phyloP scores from a whole-genome alignment of 2,888 invertebrate species.

The Iselma pallidipennis region DNA sequence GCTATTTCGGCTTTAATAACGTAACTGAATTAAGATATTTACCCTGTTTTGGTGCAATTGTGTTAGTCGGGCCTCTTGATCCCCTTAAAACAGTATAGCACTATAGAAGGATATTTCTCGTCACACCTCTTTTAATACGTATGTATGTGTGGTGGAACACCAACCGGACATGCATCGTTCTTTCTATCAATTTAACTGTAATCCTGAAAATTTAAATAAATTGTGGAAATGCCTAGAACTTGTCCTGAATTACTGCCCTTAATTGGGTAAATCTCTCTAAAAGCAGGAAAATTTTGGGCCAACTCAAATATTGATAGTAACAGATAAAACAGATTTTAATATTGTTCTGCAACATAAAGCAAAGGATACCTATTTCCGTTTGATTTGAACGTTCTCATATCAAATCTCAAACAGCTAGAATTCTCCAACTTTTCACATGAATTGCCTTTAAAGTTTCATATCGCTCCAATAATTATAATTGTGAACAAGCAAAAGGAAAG shows the following conservation, averaged over 20 bases:
- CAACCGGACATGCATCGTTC: not conserved
- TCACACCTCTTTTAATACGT: too few relatives aligned
- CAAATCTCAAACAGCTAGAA: not conserved
- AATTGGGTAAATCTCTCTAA: too few relatives aligned
- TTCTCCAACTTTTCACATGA: not conserved
- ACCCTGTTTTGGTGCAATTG: constrained; percentile 2
- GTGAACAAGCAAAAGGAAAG: too few relatives aligned
- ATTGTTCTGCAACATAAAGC: too few relatives aligned
- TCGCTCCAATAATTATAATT: constrained; percentile 4
- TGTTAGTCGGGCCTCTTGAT: not conserved
- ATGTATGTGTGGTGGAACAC: too few relatives aligned
- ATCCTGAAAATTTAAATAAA: not conserved
- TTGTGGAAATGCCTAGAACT: not conserved
- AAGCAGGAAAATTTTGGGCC: too few relatives aligned
- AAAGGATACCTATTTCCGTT: too few relatives aligned
- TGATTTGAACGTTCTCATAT: not conserved
- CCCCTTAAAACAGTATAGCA: not conserved
- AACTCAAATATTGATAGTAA: too few relatives aligned
- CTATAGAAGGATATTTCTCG: not conserved
- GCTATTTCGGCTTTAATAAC: constrained; percentile 10
- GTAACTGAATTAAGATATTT: constrained; percentile 8
- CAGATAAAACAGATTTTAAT: too few relatives aligned
- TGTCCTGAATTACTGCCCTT: too few relatives aligned
- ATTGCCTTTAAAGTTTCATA: too few relatives aligned
- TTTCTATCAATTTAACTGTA: not conserved